These are phyloP conservation scores for Xenotilapia flavipinnis DNA, from an alignment of 2,113 vertebrate genomes.

Conservation along the genomic window DNA sequence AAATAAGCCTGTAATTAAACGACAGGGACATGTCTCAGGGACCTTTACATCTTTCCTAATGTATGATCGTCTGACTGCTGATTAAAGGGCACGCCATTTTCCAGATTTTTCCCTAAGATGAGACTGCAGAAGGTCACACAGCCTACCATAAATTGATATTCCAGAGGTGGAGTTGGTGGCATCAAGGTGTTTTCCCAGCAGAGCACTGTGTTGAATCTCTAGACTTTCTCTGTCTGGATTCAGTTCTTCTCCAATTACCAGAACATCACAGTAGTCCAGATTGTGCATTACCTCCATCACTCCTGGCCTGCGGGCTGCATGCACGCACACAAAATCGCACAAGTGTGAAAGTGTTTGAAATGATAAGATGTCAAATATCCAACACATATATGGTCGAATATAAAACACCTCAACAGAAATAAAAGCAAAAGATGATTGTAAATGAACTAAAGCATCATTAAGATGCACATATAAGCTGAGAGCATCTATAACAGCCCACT, in stretches of 20 bases:
- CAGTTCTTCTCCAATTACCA: constrained; percentile 86
- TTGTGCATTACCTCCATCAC: constrained; percentile 88
- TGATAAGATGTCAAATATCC: background rate
- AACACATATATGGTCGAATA: background rate
- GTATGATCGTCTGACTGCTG: background rate
- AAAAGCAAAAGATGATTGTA: background rate
- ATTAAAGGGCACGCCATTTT: background rate
- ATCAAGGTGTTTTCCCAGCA: constrained; percentile 88
- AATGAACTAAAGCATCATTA: background rate
- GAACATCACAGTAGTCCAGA: constrained; percentile 93
- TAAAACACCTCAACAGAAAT: background rate
- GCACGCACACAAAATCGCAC: background rate
- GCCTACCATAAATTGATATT: constrained; percentile 90
- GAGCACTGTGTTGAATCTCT: constrained; percentile 75
- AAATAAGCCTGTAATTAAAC: background rate
- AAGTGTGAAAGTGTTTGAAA: background rate
- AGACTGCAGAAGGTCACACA: background rate
- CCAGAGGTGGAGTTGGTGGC: constrained; percentile 92
- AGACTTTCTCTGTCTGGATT: constrained; percentile 82
- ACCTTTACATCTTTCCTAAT: background rate
- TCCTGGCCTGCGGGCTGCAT: constrained; percentile 71
- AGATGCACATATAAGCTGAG: background rate
- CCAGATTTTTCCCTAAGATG: background rate
- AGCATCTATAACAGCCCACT: background rate
- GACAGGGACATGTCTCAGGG: background rate